Base-by-base conservation (phyloP, 2,888 invertebrate species). In the Synanthedon vespiformis region DNA sequence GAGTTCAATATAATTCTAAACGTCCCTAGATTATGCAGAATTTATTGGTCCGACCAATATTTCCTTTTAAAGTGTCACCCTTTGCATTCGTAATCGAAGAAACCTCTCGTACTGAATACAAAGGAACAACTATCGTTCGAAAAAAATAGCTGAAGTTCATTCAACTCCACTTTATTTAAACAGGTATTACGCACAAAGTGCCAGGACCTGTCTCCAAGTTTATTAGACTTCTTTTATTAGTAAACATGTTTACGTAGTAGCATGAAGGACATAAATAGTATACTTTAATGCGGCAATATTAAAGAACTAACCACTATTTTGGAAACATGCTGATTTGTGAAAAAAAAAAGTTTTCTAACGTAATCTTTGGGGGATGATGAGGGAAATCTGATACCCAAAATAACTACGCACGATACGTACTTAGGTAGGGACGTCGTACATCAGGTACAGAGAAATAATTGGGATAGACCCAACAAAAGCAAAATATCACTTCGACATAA, bases 31-130 rank as follows among this genome's bases (percentile, higher is more conserved):
- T 58, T 58, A 59, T 59, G 64, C 61, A 58, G 62, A 48, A 66
- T 59, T 64, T 61, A 67, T 65, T 68, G 68, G 63, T 65, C 63
- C 63, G 66, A 62, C 70, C 78, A 75, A 82, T 85, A 83, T 85
- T 81, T 84, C 84, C 85, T 85, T 85, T 80, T 80, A 82, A 34
- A 72, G 79, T 74, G 74, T 72, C 72, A 74, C 77, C 76, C 76
- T 77, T 80, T 82, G 87, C 84, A 87, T 87, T 67, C 72, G 64
- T 82, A 86, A 87, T 82, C 76, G 82, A 79, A 72, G 70, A 75
- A 75, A 75, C 75, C 69, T 70, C 75, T 72, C 67, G 77, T 59
- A 60, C 63, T 77, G 87, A 83, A 85, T 87, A 85, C 77, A 77
- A 82, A 84, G 67, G 67, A 65, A 68, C 61, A 66, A 67, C 65